Evolutionary conservation across 2,797 vertebrate species (phyloP).

Genomic region (Cynodonichthys magdalenae): DNA sequence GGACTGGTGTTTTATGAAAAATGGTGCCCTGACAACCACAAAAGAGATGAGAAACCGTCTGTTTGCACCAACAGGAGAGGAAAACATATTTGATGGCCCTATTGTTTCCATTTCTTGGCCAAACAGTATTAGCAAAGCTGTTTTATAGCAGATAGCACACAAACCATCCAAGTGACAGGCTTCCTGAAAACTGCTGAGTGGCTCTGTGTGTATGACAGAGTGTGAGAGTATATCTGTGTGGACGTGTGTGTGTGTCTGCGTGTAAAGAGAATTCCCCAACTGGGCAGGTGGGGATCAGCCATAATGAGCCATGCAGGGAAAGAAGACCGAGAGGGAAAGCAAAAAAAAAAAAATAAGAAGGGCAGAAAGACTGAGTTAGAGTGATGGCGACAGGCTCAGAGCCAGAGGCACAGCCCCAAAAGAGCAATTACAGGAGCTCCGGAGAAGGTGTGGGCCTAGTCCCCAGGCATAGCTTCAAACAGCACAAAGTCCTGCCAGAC

Average conservation of each 20-base stretch:
- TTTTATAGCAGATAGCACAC: slow-evolving; percentile 74
- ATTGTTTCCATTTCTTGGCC: slow-evolving; percentile 74
- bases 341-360: slow-evolving; percentile 30
- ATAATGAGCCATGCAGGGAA: slow-evolving; percentile 74
- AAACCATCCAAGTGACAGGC: slow-evolving; percentile 66
- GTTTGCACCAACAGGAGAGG: slow-evolving; percentile 50
- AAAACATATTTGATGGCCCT: slow-evolving; percentile 55
- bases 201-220: slow-evolving; percentile 22
- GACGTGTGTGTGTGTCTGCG: slow-evolving; percentile 12
- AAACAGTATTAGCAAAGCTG: slow-evolving; percentile 75
- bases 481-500: slow-evolving; percentile 57
- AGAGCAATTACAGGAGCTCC: slow-evolving; percentile 78
- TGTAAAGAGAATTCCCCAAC: slow-evolving; percentile 54
- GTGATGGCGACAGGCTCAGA: slow-evolving; percentile 63
- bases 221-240: slow-evolving; percentile 13
- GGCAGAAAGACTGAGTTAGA: slow-evolving; percentile 56
- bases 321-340: slow-evolving; percentile 35
- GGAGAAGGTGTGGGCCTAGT: slow-evolving; percentile 68
- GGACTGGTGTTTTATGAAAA: slow-evolving; percentile 42
- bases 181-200: slow-evolving; percentile 70
- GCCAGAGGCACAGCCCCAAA: slow-evolving; percentile 71
- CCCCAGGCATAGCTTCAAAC: slow-evolving; percentile 66
- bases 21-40: slow-evolving; percentile 37
- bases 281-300: slow-evolving; percentile 72
- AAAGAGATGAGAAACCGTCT: slow-evolving; percentile 59